phyloP scores from a whole-genome alignment of 2,797 vertebrate genomes.

The Argentina silus region DNA sequence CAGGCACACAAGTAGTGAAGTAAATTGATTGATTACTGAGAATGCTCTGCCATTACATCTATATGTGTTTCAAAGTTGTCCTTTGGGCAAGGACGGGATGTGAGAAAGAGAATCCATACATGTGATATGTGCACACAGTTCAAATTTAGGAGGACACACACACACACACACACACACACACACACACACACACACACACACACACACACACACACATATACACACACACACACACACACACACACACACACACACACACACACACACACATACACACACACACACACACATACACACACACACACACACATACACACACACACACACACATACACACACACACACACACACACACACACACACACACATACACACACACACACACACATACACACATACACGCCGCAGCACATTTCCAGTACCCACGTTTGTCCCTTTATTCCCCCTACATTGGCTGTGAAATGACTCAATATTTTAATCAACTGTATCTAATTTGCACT shows the following conservation, averaged over 20 bases:
- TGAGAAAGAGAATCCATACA: conserved; percentile 69
- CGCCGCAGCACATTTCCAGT: conserved; percentile 52
- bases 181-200: background rate
- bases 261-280: conserved; percentile 9
- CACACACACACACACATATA: conserved; percentile 14
- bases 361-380: conserved; percentile 16
- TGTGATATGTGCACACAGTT: conserved; percentile 68
- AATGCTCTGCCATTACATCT: conserved; percentile 55
- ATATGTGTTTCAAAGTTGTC: conserved; percentile 66
- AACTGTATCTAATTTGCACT: conserved; percentile 82
- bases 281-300: conserved; percentile 12
- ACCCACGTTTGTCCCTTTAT: conserved; percentile 66
- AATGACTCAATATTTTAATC: conserved; percentile 80
- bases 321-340: background rate
- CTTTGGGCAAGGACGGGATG: conserved; percentile 72
- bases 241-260: conserved; percentile 22
- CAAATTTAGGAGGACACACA: conserved; percentile 56
- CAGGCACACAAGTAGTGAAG: conserved; percentile 42
- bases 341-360: conserved; percentile 15
- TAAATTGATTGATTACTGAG: conserved; percentile 63
- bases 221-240: conserved; percentile 5
- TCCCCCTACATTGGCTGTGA: conserved; percentile 75
- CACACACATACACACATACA: conserved; percentile 5
- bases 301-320: conserved; percentile 16
- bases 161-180: conserved; percentile 3